Evolutionary conservation across 1,140 invertebrate genomes (phyloP).

Genomic region (Vanessa atalanta): DNA sequence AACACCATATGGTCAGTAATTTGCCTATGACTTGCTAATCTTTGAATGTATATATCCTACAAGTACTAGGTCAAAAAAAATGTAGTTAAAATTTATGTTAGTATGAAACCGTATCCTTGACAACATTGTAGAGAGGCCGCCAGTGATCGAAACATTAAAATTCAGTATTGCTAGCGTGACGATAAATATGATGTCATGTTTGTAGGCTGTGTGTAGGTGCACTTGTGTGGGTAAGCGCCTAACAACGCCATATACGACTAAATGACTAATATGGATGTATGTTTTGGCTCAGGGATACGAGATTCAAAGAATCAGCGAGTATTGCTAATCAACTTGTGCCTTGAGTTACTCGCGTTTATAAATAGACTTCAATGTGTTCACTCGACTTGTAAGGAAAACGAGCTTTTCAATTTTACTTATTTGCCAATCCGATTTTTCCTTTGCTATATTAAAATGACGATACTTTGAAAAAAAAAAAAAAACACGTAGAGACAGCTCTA

Average conservation of each 20-base stretch:
- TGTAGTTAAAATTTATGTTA: neutral
- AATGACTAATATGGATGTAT: conserved; percentile 62
- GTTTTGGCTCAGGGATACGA: conserved; percentile 57
- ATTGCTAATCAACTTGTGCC: conserved; percentile 39
- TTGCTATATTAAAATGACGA: no score
- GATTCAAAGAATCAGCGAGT: conserved; percentile 37
- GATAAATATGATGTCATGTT: conserved; percentile 68
- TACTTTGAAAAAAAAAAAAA: no score
- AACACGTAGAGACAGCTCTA: no score
- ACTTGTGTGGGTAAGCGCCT: conserved; percentile 54
- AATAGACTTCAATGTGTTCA: conserved; percentile 1
- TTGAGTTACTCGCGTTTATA: conserved; percentile 17
- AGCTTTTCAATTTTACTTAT: no score
- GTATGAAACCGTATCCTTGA: conserved; percentile 33
- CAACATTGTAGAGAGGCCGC: conserved; percentile 24
- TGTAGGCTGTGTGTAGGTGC: conserved; percentile 45
- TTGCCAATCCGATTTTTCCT: no score
- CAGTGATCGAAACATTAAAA: conserved; percentile 62
- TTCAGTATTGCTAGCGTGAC: conserved; percentile 53
- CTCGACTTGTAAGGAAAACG: neutral
- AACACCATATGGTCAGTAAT: conserved; percentile 59
- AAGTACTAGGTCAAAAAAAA: neutral
- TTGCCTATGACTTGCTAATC: conserved; percentile 9
- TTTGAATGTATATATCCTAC: neutral
- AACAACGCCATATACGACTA: conserved; percentile 64